Evolutionary conservation across 2,113 vertebrate species (phyloP), one percentile per base, ranked within the genome.

Genomic region (Sinosuthora webbiana): DNA sequence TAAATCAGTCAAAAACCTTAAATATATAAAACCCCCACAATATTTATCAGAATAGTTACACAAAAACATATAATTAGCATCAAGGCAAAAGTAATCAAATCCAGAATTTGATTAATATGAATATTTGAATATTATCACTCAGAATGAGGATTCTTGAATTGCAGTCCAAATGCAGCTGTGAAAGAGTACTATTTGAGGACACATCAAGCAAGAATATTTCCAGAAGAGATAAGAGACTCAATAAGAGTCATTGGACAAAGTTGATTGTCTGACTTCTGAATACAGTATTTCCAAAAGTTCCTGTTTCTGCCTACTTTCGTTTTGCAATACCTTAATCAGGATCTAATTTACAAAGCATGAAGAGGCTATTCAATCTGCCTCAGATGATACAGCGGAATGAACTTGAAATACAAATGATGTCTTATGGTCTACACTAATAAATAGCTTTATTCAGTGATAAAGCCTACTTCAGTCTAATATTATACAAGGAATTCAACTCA

Each of bases 381-480:
- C 20, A 53, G 31, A 23, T 41, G 17, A 27, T 57, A 21, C 22
- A 39, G 24, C 27, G 9, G 9, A 13, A 35, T 65, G 19, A 19
- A 82, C 52, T 21, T 84, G 41, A 78, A 14, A n/a, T 42, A 10
- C 6, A 37, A 52, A 44, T 28, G 3, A 53, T 10, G 7, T 76
- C 18, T 75, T 85, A 15, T 49, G 12, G 3, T 49, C 11, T 27
- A 69, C 9, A 24, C 17, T n/a, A 31, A 62, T 37, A 91, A 71
- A 63, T 37, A 71, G 18, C 24, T 95, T 88, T 52, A 92, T 94
- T 95, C 65, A 50, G 70, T 65, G 89, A 88, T 53, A 92, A 87
- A 89, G 90, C 41, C 7, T 42, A 21, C 3, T 74, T 67, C 35
- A 27, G 6, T 56, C 15, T 75, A 10, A 11, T 65, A 47, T 28